Evolutionary conservation across 2,113 vertebrate species (phyloP).

Genomic region (Falcunculus frontatus): DNA sequence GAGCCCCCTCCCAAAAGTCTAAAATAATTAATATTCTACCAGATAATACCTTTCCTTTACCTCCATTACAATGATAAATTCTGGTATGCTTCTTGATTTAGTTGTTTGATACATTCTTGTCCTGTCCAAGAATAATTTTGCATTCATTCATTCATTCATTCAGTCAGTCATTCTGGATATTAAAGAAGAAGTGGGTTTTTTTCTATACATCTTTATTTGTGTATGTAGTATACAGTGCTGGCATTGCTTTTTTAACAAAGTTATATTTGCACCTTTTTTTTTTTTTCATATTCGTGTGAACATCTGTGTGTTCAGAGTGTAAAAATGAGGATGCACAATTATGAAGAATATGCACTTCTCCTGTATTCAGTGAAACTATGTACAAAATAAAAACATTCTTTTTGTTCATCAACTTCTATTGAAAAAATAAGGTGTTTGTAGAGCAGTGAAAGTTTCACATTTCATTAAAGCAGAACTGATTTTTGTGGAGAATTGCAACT

Average conservation of each 20-base stretch:
- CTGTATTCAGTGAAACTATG: not conserved
- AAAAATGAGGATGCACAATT: not conserved
- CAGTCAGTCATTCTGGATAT: not conserved
- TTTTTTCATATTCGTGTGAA: not conserved
- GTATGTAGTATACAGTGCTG: not conserved
- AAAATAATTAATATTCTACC: not conserved
- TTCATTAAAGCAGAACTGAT: slow-evolving; percentile 18
- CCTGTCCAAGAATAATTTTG: not conserved
- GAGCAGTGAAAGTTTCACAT: slow-evolving; percentile 30
- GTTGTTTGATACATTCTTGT: not conserved
- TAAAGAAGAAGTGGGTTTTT: not conserved
- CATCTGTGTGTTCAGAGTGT: not conserved
- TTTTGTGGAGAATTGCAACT: slow-evolving; percentile 25
- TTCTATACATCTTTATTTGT: not conserved
- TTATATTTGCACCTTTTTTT: not conserved
- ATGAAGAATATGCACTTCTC: not conserved
- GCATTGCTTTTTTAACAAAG: not conserved
- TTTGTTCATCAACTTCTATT: not conserved
- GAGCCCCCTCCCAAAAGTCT: accelerated
- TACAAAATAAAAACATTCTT: not conserved
- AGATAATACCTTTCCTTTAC: not conserved
- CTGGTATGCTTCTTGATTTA: not conserved
- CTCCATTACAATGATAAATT: not conserved
- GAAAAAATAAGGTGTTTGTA: slow-evolving; percentile 19
- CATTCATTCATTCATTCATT: not conserved